Base-by-base conservation (phyloP, 2,797 vertebrate genomes). In the Coracias cyanogaster region DNA sequence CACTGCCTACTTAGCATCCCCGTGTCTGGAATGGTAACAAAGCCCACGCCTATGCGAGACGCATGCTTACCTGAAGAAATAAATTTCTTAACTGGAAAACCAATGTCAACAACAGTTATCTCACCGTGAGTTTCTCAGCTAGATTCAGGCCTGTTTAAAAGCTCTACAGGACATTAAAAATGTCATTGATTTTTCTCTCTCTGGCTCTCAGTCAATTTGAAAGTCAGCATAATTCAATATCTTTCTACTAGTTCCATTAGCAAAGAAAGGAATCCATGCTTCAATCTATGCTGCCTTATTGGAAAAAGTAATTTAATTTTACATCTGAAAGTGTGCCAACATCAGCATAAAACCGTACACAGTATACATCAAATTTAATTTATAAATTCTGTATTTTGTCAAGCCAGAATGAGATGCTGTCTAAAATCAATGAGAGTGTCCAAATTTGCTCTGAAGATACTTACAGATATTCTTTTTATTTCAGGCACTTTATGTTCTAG, bases 281-380 rank as follows among this genome's bases (percentile, higher is more conserved):
- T 96, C 94, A 94, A 60, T 96, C 93, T 84, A 11, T 5, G 86
- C 72, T 95, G 92, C 93, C 65, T 94, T 97, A 95, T 83, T 90
- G 76, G 90, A 91, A 93, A 95, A 90, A 86, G 91, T 97, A 98
- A 97, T 96, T 96, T 94, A 94, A 97, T 96, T 97, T 94, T 89
- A 94, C 89, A 89, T 90, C 89, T 96, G 96, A 96, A 89, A 91
- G 90, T 81, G 94, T 95, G 96, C 95, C 94, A 94, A 88, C 90
- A 91, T 92, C 93, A 97, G 95, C 94, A 93, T 81, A 91, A 90
- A 96, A 45, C 81, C 3, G 0, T 90, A 67, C 94, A 90, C 92
- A 91, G 81, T 60, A 84, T 65, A 71, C 65, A 86, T 90, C 67
- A 89, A 82, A 81, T 89, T 94, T 93, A 89, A 92, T 97, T 97